These are phyloP conservation scores for Rhabdomys dilectus DNA, from an alignment of 2,113 vertebrate genomes.

Conservation along the genomic window DNA sequence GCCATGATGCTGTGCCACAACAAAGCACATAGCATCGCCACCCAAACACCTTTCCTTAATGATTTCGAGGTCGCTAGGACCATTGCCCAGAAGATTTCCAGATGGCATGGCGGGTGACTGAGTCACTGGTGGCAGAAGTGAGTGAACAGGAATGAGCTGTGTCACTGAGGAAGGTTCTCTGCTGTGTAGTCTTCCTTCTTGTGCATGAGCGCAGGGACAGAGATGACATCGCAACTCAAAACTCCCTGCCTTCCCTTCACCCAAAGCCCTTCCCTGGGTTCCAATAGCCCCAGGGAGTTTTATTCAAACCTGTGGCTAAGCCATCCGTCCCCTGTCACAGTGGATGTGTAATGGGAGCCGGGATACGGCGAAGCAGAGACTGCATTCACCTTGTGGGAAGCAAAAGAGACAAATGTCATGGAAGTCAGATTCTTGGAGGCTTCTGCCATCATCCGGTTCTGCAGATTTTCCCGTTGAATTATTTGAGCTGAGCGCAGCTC, in stretches of 20 bases:
- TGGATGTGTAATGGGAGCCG: accelerated
- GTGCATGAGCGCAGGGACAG: neutral
- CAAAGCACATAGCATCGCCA: no score
- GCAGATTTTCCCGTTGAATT: neutral
- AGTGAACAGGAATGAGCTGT: accelerated
- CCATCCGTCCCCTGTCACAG: neutral
- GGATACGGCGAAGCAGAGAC: accelerated
- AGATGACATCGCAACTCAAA: neutral
- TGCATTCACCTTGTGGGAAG: accelerated
- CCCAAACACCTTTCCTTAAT: no score
- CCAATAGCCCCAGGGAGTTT: accelerated
- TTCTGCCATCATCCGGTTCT: neutral
- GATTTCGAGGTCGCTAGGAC: neutral
- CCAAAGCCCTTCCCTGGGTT: neutral
- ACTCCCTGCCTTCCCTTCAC: accelerated
- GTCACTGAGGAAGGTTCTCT: neutral
- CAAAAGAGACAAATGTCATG: accelerated
- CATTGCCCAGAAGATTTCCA: no score
- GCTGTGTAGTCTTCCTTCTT: no score
- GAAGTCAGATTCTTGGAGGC: neutral
- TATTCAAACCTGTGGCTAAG: neutral
- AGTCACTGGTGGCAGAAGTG: accelerated
- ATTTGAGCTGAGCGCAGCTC: neutral
- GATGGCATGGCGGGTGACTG: accelerated
- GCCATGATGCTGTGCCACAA: neutral